Percentiles rank a stretch among this genome's conserved stretches.
phyloP scores from a whole-genome alignment of 1,140 invertebrate species.

The Pectinophora gossypiella region DNA sequence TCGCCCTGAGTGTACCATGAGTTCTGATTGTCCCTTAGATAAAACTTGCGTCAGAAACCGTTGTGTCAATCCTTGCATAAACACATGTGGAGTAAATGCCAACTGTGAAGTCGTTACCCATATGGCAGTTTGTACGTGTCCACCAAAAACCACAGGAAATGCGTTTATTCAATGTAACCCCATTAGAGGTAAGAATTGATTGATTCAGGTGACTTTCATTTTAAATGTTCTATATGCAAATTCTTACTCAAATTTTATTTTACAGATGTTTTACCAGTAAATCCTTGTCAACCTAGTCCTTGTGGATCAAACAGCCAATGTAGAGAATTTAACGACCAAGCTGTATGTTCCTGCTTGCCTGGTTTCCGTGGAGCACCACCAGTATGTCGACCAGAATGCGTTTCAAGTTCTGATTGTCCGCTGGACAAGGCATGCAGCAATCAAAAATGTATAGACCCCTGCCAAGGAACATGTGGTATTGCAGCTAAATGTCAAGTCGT shows the following conservation, averaged over 20 bases:
- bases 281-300: slow-evolving; percentile 77
- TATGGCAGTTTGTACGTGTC: slow-evolving; percentile 84
- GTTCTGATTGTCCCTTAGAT: slow-evolving; percentile 83
- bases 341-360: slow-evolving; percentile 78
- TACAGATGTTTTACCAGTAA: slow-evolving; percentile 49
- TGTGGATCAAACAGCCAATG: slow-evolving; percentile 80
- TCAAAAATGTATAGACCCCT: slow-evolving; percentile 80
- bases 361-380: slow-evolving; percentile 79
- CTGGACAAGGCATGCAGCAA: slow-evolving; percentile 77
- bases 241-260: slow-evolving; percentile 22
- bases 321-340: slow-evolving; percentile 77
- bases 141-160: slow-evolving; percentile 81
- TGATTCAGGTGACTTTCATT: slow-evolving; percentile 5
- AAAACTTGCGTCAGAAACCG: slow-evolving; percentile 83
- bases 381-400: slow-evolving; percentile 78
- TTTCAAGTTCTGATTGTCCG: slow-evolving; percentile 77
- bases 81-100: slow-evolving; percentile 83
- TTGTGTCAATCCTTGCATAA: slow-evolving; percentile 83
- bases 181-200: slow-evolving; percentile 69
- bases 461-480: slow-evolving; percentile 79
- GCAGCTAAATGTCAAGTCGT: slow-evolving; percentile 78
- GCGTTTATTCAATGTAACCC: slow-evolving; percentile 81
- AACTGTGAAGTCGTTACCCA: slow-evolving; percentile 85
- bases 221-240: slow-evolving; percentile 11
- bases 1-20: slow-evolving; percentile 83